Evolutionary conservation across 2,113 vertebrate genomes (phyloP), one percentile per base, ranked within the genome.

Genomic region (Phoxinus phoxinus): DNA sequence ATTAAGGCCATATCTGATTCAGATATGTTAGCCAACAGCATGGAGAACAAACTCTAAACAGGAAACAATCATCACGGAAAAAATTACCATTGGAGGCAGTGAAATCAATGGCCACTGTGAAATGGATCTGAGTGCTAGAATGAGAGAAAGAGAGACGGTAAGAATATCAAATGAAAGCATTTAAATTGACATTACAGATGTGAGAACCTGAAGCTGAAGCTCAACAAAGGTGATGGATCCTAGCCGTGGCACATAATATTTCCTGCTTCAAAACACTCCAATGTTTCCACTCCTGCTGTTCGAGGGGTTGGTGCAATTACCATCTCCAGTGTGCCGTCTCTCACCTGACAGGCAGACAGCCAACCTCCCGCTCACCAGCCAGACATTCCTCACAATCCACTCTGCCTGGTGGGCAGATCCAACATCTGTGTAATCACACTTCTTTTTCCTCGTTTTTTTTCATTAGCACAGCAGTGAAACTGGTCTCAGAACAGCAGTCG

Each of bases 61-160:
- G 27, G 41, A 83, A 85, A 77, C 17, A 37, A 44, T 17, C 19
- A 11, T 88, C 81, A 76, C 2, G 27, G 30, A 58, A 84, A 83
- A 83, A 87, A 86, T 97, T 93, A 98, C 97, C 97, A 83, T 99
- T 99, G 89, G 97, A 99, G 19, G 97, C 97, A 0, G 97, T 99
- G 93, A 99, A 99, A 94, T 99, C 97, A 10, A 99, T 99, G 92
- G 97, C 97, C 93, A 99, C 97, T 0, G 97, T 99, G 95, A 99
- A 99, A 94, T 97, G 97, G 93, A 99, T 97, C 93, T 99, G 97
- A 78, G 97, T 98, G 89, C 97, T 98, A 75, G 74, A 17, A 41
- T 41, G 41, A 41, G 69, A 89, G 71, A 90, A 79, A 63, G 85
- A 88, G 25, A 56, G 2, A 56, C 1, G 19, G 85, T 46, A 7